A percentile compares a stretch with the other conserved stretches of the same genome.
Evolutionary conservation across 1,140 invertebrate genomes (phyloP).

Genomic region (Diorhabda carinulata): DNA sequence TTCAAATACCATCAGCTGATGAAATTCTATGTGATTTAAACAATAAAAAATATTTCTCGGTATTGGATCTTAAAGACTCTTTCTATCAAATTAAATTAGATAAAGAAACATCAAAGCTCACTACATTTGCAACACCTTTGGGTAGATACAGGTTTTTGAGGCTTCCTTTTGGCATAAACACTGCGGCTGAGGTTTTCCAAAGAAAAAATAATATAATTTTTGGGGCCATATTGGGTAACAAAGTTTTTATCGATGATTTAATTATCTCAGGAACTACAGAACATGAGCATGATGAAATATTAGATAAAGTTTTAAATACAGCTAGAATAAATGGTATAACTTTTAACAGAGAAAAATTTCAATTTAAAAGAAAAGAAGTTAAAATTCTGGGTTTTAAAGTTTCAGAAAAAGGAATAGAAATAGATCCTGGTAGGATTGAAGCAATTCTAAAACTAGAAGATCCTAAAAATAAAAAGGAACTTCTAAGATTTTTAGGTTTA

Average conservation of each 20-base stretch:
- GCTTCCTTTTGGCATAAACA: slow-evolving; percentile 31
- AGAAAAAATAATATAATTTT: slow-evolving; percentile 18
- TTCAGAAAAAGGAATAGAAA: background rate
- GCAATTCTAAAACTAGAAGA: background rate
- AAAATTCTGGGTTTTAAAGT: slow-evolving; percentile 3
- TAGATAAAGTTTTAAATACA: slow-evolving; percentile 26
- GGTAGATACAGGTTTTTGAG: slow-evolving; percentile 46
- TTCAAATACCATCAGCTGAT: slow-evolving; percentile 34
- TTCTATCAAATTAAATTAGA: slow-evolving; percentile 46
- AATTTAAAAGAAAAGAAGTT: slow-evolving; percentile 27
- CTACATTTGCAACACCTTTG: slow-evolving; percentile 51
- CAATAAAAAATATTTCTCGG: slow-evolving; percentile 46
- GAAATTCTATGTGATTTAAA: slow-evolving; percentile 43
- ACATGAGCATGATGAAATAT: background rate
- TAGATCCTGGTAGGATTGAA: background rate
- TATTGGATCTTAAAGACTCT: slow-evolving; percentile 47
- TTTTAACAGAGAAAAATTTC: slow-evolving; percentile 38
- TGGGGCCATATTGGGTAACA: slow-evolving; percentile 19
- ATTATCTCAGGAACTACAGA: slow-evolving; percentile 12
- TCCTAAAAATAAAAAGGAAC: slow-evolving; percentile 4
- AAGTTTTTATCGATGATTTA: slow-evolving; percentile 21
- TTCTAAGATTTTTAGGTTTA: slow-evolving; percentile 9
- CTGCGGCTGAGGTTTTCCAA: slow-evolving; percentile 36
- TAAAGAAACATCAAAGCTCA: slow-evolving; percentile 43
- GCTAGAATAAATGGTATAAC: slow-evolving; percentile 28